Percentiles rank a stretch among this genome's conserved stretches.
Conservation (phyloP, 2,888 invertebrate genomes). For the Acanthosoma haemorrhoidale region DNA sequence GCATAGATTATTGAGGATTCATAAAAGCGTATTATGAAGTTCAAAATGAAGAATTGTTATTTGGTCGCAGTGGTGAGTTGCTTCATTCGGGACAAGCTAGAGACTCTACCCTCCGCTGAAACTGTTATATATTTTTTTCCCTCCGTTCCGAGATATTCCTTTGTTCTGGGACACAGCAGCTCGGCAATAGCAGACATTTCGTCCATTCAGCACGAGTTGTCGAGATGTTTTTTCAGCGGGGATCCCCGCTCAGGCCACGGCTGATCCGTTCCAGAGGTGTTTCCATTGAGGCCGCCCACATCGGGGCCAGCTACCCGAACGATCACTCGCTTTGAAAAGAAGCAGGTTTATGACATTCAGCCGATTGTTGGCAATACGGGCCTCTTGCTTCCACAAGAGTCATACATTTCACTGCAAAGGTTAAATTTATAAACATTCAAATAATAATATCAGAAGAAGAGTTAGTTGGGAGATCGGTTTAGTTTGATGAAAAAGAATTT, state of each 20-base stretch:
- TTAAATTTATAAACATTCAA: too few species aligned
- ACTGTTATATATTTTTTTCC: too few species aligned
- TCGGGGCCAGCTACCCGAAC: conserved; percentile 16
- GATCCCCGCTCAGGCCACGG: neutral
- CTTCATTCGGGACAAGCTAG: neutral
- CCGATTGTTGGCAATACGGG: too few species aligned
- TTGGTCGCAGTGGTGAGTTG: too few species aligned
- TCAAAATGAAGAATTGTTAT: too few species aligned
- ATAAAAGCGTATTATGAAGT: too few species aligned
- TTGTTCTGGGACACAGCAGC: neutral
- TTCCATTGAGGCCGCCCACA: conserved; percentile 27
- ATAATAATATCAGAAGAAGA: too few species aligned
- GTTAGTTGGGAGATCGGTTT: too few species aligned
- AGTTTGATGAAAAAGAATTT: too few species aligned
- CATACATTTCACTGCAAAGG: too few species aligned
- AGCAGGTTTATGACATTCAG: neutral
- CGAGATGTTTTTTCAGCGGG: neutral
- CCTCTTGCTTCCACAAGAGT: too few species aligned
- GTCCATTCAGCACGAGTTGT: conserved; percentile 10
- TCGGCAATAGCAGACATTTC: neutral
- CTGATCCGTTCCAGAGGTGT: conserved; percentile 14
- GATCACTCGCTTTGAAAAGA: neutral
- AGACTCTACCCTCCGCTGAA: neutral
- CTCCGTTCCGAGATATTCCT: neutral
- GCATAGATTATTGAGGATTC: too few species aligned